Evolutionary conservation across 2,113 vertebrate genomes (phyloP), one percentile per base, ranked within the genome.

Genomic region (Marcusenius ussheri): DNA sequence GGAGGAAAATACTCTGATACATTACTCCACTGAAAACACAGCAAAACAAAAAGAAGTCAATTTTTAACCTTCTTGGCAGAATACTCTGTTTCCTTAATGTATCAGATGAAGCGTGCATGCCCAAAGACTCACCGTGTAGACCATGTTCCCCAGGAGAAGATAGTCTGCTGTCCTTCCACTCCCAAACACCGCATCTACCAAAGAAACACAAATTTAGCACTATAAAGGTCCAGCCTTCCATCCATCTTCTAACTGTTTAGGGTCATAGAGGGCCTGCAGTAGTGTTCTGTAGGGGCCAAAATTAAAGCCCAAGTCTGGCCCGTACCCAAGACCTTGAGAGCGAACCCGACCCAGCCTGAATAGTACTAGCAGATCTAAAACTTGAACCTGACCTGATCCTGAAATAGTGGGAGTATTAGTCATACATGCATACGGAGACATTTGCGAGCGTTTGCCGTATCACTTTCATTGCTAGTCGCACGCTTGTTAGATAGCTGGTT

Each of bases 131-230:
- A 97, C 97, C 15, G 97, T 97, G 88, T 97, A 97, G 77, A 97
- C 96, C 89, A 96, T 96, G 91, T 97, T 97, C 19, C 97, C 97
- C 91, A 97, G 92, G 31, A 97, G 96, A 74, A 97, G 92, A 58
- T 97, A 97, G 91, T 97, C 97, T 0, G 96, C 96, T 42, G 96
- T 97, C 91, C 95, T 97, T 85, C 97, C 97, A 91, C 95, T 97
- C 92, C 95, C 94, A 1, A 97, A 97, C 10, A 96, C 96, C 0
- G 93, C 96, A 88, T 95, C 97, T 97, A 88, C 0, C 92, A 70
- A 80, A 89, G 91, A 42, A 88, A 94, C 17, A 88, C 91, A 0
- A 84, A 62, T 62, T n/a, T 15, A 15, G 11, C 49, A 15, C 49
- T 50, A 15, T 50, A 15, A 50, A 50, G 49, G 13, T 15, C 13